A percentile compares a stretch with the other conserved stretches of the same genome.
Evolutionary conservation across 2,797 vertebrate species (phyloP).

Genomic region (Pangasius krempfi): DNA sequence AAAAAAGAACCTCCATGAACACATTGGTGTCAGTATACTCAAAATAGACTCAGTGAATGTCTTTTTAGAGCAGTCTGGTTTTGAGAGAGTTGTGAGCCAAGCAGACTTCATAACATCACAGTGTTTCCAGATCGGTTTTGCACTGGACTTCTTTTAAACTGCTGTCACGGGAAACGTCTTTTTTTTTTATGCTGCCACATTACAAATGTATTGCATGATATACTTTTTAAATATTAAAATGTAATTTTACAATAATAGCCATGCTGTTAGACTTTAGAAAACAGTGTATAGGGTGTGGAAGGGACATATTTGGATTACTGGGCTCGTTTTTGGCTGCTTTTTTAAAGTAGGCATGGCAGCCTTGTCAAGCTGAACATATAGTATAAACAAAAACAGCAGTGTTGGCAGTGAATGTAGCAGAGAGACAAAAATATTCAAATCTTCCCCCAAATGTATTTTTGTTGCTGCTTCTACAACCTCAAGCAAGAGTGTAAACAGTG

Average conservation of each 20-base stretch:
- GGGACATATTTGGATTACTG: neutral
- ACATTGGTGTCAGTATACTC: neutral
- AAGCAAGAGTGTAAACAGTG: neutral
- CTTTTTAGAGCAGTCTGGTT: neutral
- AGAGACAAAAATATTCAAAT: neutral
- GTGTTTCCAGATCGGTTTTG: neutral
- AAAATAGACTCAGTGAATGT: neutral
- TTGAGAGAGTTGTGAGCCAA: neutral
- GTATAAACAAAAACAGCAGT: neutral
- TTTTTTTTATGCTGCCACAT: neutral
- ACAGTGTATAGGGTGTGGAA: neutral
- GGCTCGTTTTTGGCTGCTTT: neutral
- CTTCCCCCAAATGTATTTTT: neutral
- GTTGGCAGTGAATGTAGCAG: neutral
- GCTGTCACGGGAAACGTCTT: neutral
- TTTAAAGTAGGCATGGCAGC: neutral
- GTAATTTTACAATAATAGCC: neutral
- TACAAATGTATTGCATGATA: neutral
- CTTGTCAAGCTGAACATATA: neutral
- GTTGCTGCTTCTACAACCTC: neutral
- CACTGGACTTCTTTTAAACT: neutral
- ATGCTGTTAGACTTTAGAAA: neutral
- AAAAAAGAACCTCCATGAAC: neutral
- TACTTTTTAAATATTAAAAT: neutral
- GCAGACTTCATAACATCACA: neutral